Base-by-base conservation (phyloP, 64 coral and sea anemone species). In the Stichodactyla helianthus region DNA sequence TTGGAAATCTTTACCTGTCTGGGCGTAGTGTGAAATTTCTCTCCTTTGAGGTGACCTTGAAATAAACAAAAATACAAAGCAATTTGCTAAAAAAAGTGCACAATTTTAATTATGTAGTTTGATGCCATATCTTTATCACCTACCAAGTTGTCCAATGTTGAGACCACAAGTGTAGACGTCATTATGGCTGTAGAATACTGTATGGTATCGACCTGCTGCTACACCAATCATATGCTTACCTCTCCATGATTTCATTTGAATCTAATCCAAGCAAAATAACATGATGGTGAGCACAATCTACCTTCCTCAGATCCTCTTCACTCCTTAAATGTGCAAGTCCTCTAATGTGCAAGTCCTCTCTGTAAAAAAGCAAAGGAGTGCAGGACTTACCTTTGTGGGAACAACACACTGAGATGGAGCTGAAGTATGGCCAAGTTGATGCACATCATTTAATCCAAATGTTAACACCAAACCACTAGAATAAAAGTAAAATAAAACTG, bases 131-230 rank as follows among this genome's bases (percentile, higher is more conserved):
- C 14, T 27, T 64, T 62, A 74, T 76, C 8, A 51, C 25, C n/a
- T 88, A 94, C 95, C 95, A 22, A 98, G 85, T n/a, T 98, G 95
- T 0, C 95, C 95, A 65, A 86, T 86, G 83, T 98, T 98, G 31
- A 98, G 86, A 17, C 95, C 95, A 60, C 92, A 98, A 44, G 92
- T 92, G 82, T 92, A 98, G 7, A 98, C 87, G 67, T 98, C 95
- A 54, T 79, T 82, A 19, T 14, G 77, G 12, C 90, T 94, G 52
- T 88, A 92, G 71, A 98, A 91, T 51, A 92, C 87, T 50, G 95
- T 92, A 70, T 98, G 95, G 87, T 89, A 98, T 71, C 74, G 89
- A 13, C 95, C 95, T 56, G 95, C 95, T 51, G 95, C 92, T 31
- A 92, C 81, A 52, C 95, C 95, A 55, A 92, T 28, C 5, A 98